Conservation (phyloP, 1,140 invertebrate genomes). For the Macrostomum lignano region DNA sequence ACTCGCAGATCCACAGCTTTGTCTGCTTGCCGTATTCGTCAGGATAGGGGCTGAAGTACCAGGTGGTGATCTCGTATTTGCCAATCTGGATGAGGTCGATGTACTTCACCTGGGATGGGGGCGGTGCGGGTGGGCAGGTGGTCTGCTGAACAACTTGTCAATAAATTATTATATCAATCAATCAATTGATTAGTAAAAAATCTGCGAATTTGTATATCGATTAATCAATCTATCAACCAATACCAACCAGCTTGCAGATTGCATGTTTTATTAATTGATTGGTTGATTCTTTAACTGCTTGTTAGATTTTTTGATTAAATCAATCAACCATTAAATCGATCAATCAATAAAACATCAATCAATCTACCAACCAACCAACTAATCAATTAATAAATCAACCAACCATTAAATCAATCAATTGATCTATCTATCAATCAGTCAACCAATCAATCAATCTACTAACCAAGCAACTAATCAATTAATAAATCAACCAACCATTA, state of each 20-base stretch:
- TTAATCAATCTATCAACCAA: neutral
- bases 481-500: no score
- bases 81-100: slow-evolving; percentile 84
- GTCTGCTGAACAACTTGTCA: neutral
- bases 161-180: neutral
- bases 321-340: no score
- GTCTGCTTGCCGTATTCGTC: slow-evolving; percentile 77
- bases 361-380: no score
- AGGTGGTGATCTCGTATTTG: slow-evolving; percentile 81
- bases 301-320: no score
- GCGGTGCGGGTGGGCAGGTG: slow-evolving; percentile 20
- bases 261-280: no score
- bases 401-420: no score
- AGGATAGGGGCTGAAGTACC: slow-evolving; percentile 94
- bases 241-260: neutral
- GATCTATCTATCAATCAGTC: no score
- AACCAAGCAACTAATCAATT: no score
- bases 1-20: slow-evolving; percentile 86
- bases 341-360: no score
- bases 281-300: no score
- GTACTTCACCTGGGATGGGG: slow-evolving; percentile 67
- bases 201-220: neutral
- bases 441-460: no score
- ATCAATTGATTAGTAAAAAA: neutral
- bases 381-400: no score